Conservation (phyloP, 2,888 invertebrate genomes). For the Piscicola geometra region DNA sequence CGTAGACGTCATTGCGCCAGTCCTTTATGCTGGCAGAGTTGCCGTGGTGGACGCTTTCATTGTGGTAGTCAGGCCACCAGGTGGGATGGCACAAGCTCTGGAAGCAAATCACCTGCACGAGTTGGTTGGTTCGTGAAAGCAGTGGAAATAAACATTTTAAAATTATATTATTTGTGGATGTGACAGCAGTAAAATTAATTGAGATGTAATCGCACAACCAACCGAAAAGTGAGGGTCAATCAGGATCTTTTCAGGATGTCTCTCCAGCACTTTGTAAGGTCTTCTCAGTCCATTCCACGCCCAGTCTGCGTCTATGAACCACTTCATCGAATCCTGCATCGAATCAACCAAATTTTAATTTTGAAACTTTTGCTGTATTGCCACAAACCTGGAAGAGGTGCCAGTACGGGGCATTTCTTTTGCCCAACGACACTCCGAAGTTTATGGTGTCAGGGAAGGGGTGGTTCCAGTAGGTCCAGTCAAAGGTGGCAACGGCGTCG, state of each 20-base stretch:
- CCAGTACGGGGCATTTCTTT: constrained; percentile 45
- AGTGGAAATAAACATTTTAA: background rate
- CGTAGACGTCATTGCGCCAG: constrained; percentile 49
- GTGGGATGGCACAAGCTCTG: constrained; percentile 50
- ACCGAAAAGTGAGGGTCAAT: constrained; percentile 49
- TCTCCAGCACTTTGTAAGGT: constrained; percentile 48
- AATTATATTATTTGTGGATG: background rate
- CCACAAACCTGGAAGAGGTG: constrained; percentile 39
- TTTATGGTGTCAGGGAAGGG: constrained; percentile 47
- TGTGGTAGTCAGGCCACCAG: constrained; percentile 48
- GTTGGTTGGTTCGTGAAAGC: constrained; percentile 17
- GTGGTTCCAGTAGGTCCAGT: constrained; percentile 49
- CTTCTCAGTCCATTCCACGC: constrained; percentile 45
- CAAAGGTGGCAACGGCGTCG: constrained; percentile 50
- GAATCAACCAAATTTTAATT: background rate
- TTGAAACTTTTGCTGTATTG: background rate
- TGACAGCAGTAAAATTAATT: background rate
- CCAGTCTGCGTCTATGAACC: constrained; percentile 45
- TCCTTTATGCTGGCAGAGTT: constrained; percentile 45
- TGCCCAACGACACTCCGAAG: constrained; percentile 49
- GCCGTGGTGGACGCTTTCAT: constrained; percentile 45
- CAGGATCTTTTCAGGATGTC: constrained; percentile 47
- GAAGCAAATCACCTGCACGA: constrained; percentile 50
- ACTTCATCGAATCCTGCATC: constrained; percentile 44
- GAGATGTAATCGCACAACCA: no score